Percentiles rank a stretch among this genome's conserved stretches.
Conservation (phyloP, 2,797 vertebrate species). For the Mormyrops boulengeri region DNA sequence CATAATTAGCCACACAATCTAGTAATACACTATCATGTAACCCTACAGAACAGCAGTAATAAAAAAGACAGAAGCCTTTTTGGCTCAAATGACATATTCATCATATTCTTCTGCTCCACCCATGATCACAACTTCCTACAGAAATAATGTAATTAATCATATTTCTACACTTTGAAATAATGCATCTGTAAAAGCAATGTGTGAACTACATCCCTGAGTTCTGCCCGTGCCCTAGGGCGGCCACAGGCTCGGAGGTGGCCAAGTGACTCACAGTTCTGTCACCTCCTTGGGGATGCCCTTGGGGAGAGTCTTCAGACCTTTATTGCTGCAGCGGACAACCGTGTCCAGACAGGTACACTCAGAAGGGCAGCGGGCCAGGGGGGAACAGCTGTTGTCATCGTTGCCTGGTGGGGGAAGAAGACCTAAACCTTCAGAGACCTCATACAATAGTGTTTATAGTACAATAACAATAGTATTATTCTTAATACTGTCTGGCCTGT, state of each 20-base stretch:
- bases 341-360: constrained; percentile 95
- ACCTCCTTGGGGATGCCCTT: constrained; percentile 91
- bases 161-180: not conserved
- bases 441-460: not conserved
- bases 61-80: not conserved
- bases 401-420: constrained; percentile 67
- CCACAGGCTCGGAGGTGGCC: not conserved
- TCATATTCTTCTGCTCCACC: not conserved
- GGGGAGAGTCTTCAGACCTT: constrained; percentile 80
- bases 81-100: not conserved
- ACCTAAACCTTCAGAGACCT: not conserved
- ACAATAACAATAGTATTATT: too few species aligned
- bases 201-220: not conserved
- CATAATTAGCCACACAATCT: not conserved
- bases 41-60: not conserved
- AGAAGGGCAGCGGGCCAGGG: constrained; percentile 80
- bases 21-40: not conserved
- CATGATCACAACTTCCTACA: not conserved
- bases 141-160: not conserved
- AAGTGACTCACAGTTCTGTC: constrained; percentile 85
- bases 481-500: not conserved
- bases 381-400: constrained; percentile 90
- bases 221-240: not conserved
- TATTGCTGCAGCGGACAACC: constrained; percentile 97
- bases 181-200: not conserved